These are phyloP conservation scores for Meloidogyne chitwoodi DNA, from an alignment of 1,140 invertebrate species.

Conservation along the genomic window DNA sequence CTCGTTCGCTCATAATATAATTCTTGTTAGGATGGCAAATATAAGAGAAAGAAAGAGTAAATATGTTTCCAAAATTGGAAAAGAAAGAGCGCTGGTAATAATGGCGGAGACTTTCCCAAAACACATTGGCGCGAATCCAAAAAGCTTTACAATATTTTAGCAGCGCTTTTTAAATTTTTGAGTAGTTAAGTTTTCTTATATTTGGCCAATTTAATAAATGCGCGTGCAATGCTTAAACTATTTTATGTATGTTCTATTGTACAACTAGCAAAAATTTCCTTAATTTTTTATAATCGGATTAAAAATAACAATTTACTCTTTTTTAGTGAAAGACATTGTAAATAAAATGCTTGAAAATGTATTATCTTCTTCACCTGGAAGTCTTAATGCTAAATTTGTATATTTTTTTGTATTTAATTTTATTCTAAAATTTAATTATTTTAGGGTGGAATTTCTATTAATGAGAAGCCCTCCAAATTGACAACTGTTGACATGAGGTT, in stretches of 20 bases:
- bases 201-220: neutral
- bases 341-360: constrained; percentile 54
- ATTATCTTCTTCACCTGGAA: constrained; percentile 47
- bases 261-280: neutral
- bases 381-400: constrained; percentile 35
- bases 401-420: constrained; percentile 32
- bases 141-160: neutral
- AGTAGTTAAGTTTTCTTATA: neutral
- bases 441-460: neutral
- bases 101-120: neutral
- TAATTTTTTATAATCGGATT: neutral
- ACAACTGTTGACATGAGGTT: neutral
- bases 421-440: neutral
- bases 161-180: neutral
- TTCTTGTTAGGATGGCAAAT: neutral
- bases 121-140: neutral
- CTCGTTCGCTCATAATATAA: neutral
- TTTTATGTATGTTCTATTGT: neutral
- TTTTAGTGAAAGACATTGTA: neutral
- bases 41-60: neutral
- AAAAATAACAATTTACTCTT: neutral
- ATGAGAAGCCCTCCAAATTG: neutral
- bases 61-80: neutral
- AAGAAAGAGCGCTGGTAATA: neutral
- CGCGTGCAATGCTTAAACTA: neutral